A percentile compares a stretch with the other conserved stretches of the same genome.
Conservation (phyloP, 2,888 invertebrate species). For the Gnatocerus cornutus region DNA sequence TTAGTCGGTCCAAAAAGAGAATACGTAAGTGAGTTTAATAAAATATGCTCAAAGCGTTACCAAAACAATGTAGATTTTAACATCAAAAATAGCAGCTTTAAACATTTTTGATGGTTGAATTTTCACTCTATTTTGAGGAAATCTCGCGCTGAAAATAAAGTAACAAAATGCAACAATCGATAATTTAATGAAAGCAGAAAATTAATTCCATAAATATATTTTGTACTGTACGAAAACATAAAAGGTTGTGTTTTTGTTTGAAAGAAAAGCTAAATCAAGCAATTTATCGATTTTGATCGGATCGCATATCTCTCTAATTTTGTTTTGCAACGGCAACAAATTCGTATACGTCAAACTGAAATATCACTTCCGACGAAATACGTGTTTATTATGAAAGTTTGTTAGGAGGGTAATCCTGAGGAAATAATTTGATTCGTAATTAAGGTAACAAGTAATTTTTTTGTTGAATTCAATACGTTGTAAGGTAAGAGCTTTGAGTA, state of each 20-base stretch:
- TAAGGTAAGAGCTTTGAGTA: slow-evolving; percentile 5
- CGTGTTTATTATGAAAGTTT: slow-evolving; percentile 21
- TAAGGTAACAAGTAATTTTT: slow-evolving; percentile 10
- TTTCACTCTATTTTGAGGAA: neutral
- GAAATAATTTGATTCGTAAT: slow-evolving; percentile 11
- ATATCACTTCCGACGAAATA: slow-evolving; percentile 20
- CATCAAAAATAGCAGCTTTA: neutral
- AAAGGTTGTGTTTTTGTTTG: neutral
- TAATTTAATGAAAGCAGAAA: neutral
- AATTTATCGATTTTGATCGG: slow-evolving; percentile 1
- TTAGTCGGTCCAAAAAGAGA: neutral
- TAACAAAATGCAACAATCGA: neutral
- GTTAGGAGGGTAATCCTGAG: neutral
- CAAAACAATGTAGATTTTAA: neutral
- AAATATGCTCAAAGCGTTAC: neutral
- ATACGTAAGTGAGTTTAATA: neutral
- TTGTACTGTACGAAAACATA: neutral
- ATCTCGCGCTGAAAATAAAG: neutral
- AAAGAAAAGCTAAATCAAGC: slow-evolving; percentile 3
- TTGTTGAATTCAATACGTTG: slow-evolving; percentile 8
- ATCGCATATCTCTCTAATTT: slow-evolving; percentile 11
- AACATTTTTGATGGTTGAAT: neutral
- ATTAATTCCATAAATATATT: neutral
- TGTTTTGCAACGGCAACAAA: slow-evolving; percentile 9
- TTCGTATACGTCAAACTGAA: slow-evolving; percentile 14